These are phyloP conservation scores for Bombyx mandarina DNA, from an alignment of 1,140 invertebrate genomes.

Conservation along the genomic window DNA sequence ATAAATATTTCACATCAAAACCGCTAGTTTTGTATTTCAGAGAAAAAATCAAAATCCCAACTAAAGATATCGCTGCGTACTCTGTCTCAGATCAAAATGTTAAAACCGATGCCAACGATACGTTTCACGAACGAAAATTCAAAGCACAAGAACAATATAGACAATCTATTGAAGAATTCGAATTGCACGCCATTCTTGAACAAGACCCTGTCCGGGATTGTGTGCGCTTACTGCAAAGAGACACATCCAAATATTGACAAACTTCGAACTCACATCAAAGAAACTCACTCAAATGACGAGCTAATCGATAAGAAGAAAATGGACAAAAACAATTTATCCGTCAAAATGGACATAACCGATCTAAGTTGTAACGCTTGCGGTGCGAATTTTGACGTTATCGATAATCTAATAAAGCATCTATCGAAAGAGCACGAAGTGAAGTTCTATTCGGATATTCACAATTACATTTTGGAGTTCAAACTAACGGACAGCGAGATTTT, in stretches of 20 bases:
- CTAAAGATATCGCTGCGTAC: conserved; percentile 25
- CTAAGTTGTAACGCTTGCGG: conserved; percentile 43
- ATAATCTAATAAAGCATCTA: conserved; percentile 39
- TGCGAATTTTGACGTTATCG: conserved; percentile 22
- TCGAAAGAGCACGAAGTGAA: conserved; percentile 34
- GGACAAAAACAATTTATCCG: conserved; percentile 44
- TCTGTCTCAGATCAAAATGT: conserved; percentile 20
- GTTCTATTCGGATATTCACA: conserved; percentile 42
- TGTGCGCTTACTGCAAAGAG: conserved; percentile 49
- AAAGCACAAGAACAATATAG: conserved; percentile 42
- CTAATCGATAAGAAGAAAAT: conserved; percentile 28
- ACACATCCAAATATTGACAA: conserved; percentile 15
- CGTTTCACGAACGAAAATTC: conserved; percentile 31
- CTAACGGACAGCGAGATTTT: conserved; percentile 31
- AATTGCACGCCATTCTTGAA: conserved; percentile 55
- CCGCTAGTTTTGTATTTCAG: not conserved
- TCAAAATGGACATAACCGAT: conserved; percentile 55
- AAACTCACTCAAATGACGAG: conserved; percentile 26
- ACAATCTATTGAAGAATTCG: conserved; percentile 49
- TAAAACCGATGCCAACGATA: conserved; percentile 5
- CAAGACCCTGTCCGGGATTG: conserved; percentile 43
- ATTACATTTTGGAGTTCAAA: conserved; percentile 55
- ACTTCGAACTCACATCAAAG: conserved; percentile 28
- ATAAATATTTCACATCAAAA: not conserved
- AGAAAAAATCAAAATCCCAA: conserved; percentile 4